These are phyloP conservation scores for Bradypodion pumilum DNA, from an alignment of 2,797 vertebrate genomes.

Conservation along the genomic window DNA sequence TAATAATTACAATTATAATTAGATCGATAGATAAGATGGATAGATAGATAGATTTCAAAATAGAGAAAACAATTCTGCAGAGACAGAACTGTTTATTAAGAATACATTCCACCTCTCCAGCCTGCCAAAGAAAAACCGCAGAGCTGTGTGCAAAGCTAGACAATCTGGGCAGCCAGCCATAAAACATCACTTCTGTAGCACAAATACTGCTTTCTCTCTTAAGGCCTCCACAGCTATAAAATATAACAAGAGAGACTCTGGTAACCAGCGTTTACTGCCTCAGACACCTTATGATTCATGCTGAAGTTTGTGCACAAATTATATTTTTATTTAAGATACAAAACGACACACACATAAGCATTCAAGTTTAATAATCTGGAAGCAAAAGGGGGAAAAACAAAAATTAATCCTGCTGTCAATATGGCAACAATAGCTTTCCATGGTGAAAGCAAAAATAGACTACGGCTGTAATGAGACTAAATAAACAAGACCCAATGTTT, in stretches of 20 bases:
- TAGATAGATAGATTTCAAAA: conserved; percentile 47
- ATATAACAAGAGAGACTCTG: conserved; percentile 63
- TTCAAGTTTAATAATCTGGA: background rate
- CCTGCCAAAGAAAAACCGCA: conserved; percentile 70
- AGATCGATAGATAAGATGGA: too few relatives aligned
- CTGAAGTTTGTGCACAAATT: conserved; percentile 37
- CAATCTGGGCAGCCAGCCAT: conserved; percentile 76
- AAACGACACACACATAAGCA: conserved; percentile 9
- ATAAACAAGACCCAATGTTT: background rate
- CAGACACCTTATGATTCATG: conserved; percentile 55
- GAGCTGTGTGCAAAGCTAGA: conserved; percentile 73
- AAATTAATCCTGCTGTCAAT: background rate
- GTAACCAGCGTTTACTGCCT: conserved; percentile 52
- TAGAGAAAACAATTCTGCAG: conserved; percentile 51
- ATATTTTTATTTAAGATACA: background rate
- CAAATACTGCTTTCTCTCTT: conserved; percentile 68
- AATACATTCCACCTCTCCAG: conserved; percentile 68
- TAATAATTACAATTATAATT: background rate
- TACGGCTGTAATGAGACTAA: background rate
- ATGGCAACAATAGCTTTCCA: conserved; percentile 2
- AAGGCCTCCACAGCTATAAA: conserved; percentile 68
- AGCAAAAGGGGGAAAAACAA: background rate
- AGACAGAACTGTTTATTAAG: conserved; percentile 66
- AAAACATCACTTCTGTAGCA: conserved; percentile 66
- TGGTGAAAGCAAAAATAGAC: background rate